Evolutionary conservation across 2,888 invertebrate genomes (phyloP).

Genomic region (Ectemnius cavifrons): DNA sequence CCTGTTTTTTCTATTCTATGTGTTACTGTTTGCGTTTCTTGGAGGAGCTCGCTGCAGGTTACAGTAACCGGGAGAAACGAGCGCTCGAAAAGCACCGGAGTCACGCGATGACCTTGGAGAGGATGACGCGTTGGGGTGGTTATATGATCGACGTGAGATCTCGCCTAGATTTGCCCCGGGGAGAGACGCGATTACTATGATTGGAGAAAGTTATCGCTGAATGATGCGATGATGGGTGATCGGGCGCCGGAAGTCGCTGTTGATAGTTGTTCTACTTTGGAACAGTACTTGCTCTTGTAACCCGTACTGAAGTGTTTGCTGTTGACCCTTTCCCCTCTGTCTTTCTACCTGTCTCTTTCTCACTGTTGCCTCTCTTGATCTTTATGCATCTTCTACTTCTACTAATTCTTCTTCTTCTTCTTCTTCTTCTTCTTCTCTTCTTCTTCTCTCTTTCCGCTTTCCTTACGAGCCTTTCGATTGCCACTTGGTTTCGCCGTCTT

Average conservation of each 20-base stretch:
- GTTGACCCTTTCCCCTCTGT: neutral
- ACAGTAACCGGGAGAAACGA: constrained; percentile 6
- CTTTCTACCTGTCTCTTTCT: neutral
- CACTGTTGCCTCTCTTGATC: neutral
- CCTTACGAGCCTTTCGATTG: neutral
- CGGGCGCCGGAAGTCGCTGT: too few species aligned
- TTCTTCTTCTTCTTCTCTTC: neutral
- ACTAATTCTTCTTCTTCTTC: neutral
- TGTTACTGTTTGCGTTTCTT: constrained; percentile 19
- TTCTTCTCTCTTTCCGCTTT: neutral
- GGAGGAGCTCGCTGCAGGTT: constrained; percentile 20
- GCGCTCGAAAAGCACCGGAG: neutral
- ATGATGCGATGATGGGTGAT: too few species aligned
- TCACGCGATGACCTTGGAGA: neutral
- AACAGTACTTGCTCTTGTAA: too few species aligned
- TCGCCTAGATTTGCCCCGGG: too few species aligned
- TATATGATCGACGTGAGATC: neutral
- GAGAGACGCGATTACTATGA: too few species aligned
- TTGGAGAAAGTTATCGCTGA: too few species aligned
- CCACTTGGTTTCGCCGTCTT: neutral
- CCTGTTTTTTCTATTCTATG: constrained; percentile 26
- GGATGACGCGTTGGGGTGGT: neutral
- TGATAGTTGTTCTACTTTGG: too few species aligned
- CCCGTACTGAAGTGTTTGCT: too few species aligned
- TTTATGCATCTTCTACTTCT: neutral